Percentiles rank a stretch among this genome's conserved stretches.
Evolutionary conservation across 2,113 vertebrate genomes (phyloP).

Genomic region (Sphyrna mokarran): DNA sequence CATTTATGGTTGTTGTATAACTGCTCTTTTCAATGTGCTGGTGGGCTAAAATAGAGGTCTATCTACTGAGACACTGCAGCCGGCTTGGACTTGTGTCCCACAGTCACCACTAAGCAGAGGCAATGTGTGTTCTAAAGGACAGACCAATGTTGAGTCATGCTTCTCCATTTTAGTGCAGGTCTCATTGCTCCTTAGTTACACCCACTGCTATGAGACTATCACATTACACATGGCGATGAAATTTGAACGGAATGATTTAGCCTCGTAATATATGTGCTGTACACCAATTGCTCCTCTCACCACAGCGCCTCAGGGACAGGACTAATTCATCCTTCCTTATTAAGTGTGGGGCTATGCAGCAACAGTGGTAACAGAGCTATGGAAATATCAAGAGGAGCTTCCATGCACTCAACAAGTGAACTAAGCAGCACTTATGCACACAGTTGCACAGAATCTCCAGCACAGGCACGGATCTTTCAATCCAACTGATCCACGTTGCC

Average conservation of each 20-base stretch:
- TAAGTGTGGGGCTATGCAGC: neutral
- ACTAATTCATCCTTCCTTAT: neutral
- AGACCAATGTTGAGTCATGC: neutral
- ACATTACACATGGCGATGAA: neutral
- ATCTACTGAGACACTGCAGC: neutral
- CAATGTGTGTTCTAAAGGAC: neutral
- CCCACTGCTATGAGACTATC: neutral
- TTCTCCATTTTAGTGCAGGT: neutral
- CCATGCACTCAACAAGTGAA: neutral
- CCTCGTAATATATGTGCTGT: neutral
- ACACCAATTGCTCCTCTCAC: neutral
- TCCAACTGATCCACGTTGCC: neutral
- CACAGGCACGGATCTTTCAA: neutral
- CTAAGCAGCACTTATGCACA: neutral
- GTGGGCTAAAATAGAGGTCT: neutral
- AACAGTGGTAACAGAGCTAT: neutral
- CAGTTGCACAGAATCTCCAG: neutral
- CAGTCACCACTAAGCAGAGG: neutral
- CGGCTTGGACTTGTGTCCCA: neutral
- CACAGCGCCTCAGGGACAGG: neutral
- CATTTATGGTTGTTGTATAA: neutral
- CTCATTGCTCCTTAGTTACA: neutral
- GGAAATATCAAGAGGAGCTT: neutral
- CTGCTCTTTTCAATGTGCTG: neutral
- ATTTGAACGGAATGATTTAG: neutral